Conservation (phyloP, 2,113 vertebrate species). For the Thermophis baileyi region DNA sequence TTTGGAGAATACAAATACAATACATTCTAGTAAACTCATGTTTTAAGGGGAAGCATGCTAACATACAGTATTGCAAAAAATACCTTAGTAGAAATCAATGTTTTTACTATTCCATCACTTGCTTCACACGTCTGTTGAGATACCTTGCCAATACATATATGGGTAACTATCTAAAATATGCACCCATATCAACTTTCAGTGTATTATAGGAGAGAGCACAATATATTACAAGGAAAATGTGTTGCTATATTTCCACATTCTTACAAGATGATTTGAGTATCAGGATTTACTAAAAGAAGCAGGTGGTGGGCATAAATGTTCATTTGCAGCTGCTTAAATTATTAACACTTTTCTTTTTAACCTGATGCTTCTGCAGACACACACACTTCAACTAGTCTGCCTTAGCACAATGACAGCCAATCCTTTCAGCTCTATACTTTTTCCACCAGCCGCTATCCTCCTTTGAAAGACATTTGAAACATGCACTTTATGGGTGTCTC, state of each 20-base stretch:
- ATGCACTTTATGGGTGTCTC: background rate
- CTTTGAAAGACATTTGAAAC: background rate
- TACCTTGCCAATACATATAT: background rate
- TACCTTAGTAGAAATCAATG: background rate
- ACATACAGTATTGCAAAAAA: background rate
- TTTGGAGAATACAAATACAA: background rate
- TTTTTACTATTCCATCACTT: background rate
- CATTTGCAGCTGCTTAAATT: slow-evolving; percentile 63
- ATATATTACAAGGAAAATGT: background rate
- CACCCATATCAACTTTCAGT: background rate
- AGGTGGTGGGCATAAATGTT: slow-evolving; percentile 11
- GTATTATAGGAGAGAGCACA: background rate
- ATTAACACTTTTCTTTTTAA: slow-evolving; percentile 64
- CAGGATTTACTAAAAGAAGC: background rate
- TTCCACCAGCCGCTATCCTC: slow-evolving; percentile 13
- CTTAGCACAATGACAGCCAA: slow-evolving; percentile 31
- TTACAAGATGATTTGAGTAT: background rate
- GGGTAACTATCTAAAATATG: background rate
- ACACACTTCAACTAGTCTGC: slow-evolving; percentile 60
- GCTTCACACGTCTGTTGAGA: background rate
- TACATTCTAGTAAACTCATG: background rate
- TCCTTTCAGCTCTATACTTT: slow-evolving; percentile 32
- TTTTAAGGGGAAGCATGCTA: background rate
- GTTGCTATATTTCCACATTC: background rate
- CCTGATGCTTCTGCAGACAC: background rate